Evolutionary conservation across 2,113 vertebrate genomes (phyloP).

Genomic region (Etheostoma spectabile): DNA sequence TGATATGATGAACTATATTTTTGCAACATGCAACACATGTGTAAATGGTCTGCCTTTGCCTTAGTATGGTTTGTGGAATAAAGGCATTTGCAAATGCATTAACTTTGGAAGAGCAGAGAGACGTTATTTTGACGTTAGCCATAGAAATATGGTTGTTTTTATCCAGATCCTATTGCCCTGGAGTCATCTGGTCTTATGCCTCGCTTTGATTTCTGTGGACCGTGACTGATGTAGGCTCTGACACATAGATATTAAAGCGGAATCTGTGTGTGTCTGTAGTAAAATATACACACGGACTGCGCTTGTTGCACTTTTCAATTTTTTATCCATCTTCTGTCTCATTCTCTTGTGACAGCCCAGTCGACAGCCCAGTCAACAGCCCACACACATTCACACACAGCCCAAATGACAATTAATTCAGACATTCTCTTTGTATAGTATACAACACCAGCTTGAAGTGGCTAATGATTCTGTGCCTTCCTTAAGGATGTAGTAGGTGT

Average conservation of each 20-base stretch:
- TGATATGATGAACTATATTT: constrained; percentile 46
- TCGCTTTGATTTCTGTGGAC: constrained; percentile 38
- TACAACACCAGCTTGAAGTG: neutral
- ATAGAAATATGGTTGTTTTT: constrained; percentile 46
- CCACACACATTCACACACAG: too few relatives aligned
- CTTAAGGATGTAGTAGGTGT: neutral
- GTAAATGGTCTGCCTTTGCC: constrained; percentile 30
- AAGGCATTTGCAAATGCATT: constrained; percentile 41
- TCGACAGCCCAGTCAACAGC: too few relatives aligned
- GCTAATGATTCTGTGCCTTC: neutral
- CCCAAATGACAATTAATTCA: neutral
- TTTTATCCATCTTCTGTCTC: neutral
- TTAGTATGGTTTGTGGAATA: constrained; percentile 43
- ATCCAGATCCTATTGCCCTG: constrained; percentile 26
- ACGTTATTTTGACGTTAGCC: constrained; percentile 38
- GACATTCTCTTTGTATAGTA: neutral
- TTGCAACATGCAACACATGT: constrained; percentile 26
- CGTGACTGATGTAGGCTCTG: neutral
- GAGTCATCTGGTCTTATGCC: constrained; percentile 23
- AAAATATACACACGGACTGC: neutral
- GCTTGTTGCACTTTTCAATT: neutral
- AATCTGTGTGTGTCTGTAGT: neutral
- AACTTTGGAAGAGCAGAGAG: constrained; percentile 36
- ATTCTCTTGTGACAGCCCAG: neutral
- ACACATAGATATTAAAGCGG: constrained; percentile 9